Base-by-base conservation (phyloP, 2,113 vertebrate genomes). In the Opisthocomus hoazin region DNA sequence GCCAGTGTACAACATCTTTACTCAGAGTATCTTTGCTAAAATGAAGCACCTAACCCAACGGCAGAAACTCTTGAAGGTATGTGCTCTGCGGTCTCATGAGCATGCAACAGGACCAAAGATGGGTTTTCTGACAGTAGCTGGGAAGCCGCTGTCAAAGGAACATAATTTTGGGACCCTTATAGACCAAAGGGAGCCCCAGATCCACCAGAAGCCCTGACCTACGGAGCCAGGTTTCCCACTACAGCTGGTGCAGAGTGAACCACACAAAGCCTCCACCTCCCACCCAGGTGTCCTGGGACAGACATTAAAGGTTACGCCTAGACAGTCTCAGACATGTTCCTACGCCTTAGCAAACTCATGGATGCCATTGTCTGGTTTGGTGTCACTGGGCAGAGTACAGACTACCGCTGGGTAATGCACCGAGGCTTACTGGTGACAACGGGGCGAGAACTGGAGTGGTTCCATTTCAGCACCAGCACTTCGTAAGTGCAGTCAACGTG, bases 41-140 rank as follows among this genome's bases (percentile, higher is more conserved):
- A 51, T 27, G 1, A 82, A 76, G 29, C 6, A 10, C 1, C 0
- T 6, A 63, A 36, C 5, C 30, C 30, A 8, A 20, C 1, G 9
- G 54, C 14, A 56, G 12, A 56, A 81, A 48, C 24, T 51, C 54
- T 10, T 51, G 4, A 23, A 68, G 70, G 32, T 9, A 53, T 16
- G 27, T 17, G 51, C 13, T 86, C 18, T 26, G 19, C 23, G 32
- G 15, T 41, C 1, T 0, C 1, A 9, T n/a, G 5, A 79, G 29
- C 30, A 30, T 2, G 32, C 23, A 58, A n/a, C 0, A 0, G 15
- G 50, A 36, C 24, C 51, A 66, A 34, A 85, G 9, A 39, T 2
- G 1, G 34, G 34, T 20, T 85, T 20, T 21, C 45, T 27, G 32
- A 18, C 2, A 1, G 29, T 7, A 51, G 10, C 29, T 53, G 24